Evolutionary conservation across 2,113 vertebrate genomes (phyloP), one percentile per base, ranked within the genome.

Genomic region (Entosphenus tridentatus): DNA sequence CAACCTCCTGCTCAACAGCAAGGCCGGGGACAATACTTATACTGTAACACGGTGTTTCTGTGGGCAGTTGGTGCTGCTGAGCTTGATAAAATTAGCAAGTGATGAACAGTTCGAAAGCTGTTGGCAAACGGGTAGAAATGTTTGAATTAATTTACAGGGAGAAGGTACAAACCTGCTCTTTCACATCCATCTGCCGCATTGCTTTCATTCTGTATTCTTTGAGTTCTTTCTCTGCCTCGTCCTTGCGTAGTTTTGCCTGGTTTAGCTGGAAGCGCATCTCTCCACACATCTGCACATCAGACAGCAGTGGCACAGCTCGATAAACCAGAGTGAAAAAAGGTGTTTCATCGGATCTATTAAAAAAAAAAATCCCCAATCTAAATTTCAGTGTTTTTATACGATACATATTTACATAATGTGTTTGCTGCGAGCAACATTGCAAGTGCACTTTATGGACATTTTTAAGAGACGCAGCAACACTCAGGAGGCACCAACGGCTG

Each of bases 201-300:
- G 78, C 80, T 82, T 85, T 91, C 78, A 78, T 73, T 73, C 76
- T 81, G 77, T 83, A 82, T 74, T 91, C 85, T 77, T 80, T 81
- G 77, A 87, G 81, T 74, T 86, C 85, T 78, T 86, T 82, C 83
- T 96, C 85, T 67, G 81, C 83, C 77, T 95, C 87, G 71, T 90
- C 85, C 75, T 82, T 95, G 81, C 85, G 86, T 80, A 89, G 80
- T 78, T 82, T 78, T 70, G 78, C 82, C 80, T 87, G 83, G 73
- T 83, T 89, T 77, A 91, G 72, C 74, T 87, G 87, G 77, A 84
- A 86, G 68, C 80, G 83, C 75, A 95, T 82, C 78, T 96, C 91
- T 74, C 78, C 82, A 77, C 81, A 86, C 76, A 87, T 81, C 92
- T 96, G 80, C 81, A 17, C 11, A 57, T 65, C 62, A 65, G 62